These are phyloP conservation scores for Athene cunicularia DNA, from an alignment of 2,113 vertebrate genomes.

Conservation along the genomic window DNA sequence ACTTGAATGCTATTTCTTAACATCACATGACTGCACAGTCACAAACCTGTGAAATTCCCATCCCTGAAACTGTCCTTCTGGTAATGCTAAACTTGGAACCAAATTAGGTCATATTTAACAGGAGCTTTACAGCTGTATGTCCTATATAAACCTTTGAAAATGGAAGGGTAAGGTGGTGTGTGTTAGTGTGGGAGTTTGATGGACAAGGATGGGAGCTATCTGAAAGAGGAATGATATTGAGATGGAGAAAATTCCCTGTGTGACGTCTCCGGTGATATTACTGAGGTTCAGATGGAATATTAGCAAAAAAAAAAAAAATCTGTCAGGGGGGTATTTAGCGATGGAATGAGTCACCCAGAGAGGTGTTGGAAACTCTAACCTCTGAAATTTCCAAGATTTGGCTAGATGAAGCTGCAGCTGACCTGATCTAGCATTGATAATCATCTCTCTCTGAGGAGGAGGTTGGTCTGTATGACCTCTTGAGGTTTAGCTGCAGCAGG, in stretches of 20 bases:
- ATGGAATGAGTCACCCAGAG: neutral
- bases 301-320: neutral
- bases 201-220: neutral
- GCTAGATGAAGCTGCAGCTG: neutral
- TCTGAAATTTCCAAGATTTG: neutral
- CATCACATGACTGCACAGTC: neutral
- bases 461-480: neutral
- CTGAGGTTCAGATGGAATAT: neutral
- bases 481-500: neutral
- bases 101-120: constrained; percentile 41
- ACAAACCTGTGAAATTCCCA: neutral
- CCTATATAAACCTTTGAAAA: constrained; percentile 15
- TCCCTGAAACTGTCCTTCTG: neutral
- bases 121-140: neutral
- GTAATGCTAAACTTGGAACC: constrained; percentile 35
- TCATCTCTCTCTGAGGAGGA: neutral
- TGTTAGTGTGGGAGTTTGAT: neutral
- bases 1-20: neutral
- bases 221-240: neutral
- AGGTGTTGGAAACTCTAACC: neutral
- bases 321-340: neutral
- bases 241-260: neutral
- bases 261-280: neutral
- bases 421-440: neutral
- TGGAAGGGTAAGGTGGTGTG: neutral